Conservation (phyloP, 2,113 vertebrate genomes). For the Todiramphus saurophagus region DNA sequence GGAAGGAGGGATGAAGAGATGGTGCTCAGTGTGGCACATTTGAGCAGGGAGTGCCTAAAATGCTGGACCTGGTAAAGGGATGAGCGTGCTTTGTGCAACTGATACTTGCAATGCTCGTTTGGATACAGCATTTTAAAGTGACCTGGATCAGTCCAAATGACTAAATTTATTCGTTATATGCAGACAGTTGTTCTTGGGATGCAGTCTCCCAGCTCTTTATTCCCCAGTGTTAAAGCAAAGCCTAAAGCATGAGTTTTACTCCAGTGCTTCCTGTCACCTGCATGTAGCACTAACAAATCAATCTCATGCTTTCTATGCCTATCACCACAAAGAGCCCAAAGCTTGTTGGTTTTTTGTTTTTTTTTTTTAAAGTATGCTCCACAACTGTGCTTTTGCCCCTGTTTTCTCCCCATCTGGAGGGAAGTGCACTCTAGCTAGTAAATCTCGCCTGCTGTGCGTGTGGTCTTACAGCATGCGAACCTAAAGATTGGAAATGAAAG, state of each 20-base stretch:
- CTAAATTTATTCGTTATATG: background rate
- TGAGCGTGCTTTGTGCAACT: background rate
- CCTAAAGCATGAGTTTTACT: background rate
- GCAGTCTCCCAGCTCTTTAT: background rate
- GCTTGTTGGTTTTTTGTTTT: background rate
- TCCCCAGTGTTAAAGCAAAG: background rate
- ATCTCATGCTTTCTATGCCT: background rate
- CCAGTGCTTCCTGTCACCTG: background rate
- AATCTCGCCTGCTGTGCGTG: background rate
- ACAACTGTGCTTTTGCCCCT: rapidly evolving
- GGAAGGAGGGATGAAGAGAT: background rate
- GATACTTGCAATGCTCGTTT: background rate
- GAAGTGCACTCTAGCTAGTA: background rate
- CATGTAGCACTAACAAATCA: background rate
- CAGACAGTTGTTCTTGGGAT: background rate
- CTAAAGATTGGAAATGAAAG: background rate
- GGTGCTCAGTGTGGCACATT: background rate
- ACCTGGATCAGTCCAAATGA: background rate
- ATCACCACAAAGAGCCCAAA: background rate
- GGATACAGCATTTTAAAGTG: background rate
- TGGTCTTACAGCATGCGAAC: background rate
- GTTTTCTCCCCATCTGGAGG: background rate
- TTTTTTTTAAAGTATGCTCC: background rate
- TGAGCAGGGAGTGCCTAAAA: background rate
- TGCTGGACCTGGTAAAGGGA: background rate